phyloP scores from a whole-genome alignment of 2,888 invertebrate species.

The Orthosia cruda region DNA sequence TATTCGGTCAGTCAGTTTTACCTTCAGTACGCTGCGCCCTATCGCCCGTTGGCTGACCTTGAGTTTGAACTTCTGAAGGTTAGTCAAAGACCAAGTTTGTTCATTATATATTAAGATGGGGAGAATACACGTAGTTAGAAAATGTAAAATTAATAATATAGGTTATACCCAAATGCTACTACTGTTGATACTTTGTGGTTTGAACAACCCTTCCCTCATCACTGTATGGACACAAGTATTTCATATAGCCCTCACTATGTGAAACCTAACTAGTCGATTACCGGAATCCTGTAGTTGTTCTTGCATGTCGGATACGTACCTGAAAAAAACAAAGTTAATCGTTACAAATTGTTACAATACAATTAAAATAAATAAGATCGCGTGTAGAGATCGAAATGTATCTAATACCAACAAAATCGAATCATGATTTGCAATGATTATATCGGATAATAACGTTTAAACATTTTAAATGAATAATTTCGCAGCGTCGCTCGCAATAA shows the following conservation, averaged over 20 bases:
- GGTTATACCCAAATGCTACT: no score
- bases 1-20: no score
- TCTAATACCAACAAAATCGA: not conserved
- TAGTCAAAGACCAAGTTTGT: no score
- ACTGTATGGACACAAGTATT: not conserved
- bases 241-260: not conserved
- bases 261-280: not conserved
- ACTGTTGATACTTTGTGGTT: no score
- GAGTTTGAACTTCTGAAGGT: no score
- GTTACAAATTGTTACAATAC: conserved; percentile 12
- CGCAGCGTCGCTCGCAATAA: not conserved
- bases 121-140: no score
- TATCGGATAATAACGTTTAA: not conserved
- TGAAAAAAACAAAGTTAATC: conserved; percentile 45
- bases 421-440: not conserved
- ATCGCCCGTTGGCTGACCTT: no score
- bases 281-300: not conserved
- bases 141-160: no score
- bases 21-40: no score
- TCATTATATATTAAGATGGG: no score
- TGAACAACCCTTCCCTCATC: no score
- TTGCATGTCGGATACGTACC: conserved; percentile 61
- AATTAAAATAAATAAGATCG: conserved; percentile 2
- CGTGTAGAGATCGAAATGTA: not conserved
- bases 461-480: not conserved